Conservation (phyloP, 2,888 invertebrate species). For the Bellardia bayeri region DNA sequence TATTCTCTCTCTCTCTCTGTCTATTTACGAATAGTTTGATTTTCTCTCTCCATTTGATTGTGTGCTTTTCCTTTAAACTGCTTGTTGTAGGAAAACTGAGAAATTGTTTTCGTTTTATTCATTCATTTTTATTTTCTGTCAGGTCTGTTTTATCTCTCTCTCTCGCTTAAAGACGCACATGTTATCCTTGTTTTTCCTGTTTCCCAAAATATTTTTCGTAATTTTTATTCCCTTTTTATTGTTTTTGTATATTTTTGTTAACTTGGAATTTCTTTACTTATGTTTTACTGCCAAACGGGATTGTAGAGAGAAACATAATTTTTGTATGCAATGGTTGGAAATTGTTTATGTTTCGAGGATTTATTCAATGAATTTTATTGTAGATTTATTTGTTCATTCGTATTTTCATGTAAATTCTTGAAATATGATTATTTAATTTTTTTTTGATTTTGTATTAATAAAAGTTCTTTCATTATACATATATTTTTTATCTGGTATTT, state of each 20-base stretch:
- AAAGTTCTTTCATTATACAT: too few relatives aligned
- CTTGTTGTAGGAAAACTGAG: neutral
- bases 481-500: too few relatives aligned
- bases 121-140: slow-evolving; percentile 41
- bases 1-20: neutral
- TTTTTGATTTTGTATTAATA: too few relatives aligned
- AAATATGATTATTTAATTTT: too few relatives aligned
- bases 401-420: too few relatives aligned
- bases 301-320: neutral
- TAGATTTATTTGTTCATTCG: too few relatives aligned
- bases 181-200: slow-evolving; percentile 65
- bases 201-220: slow-evolving; percentile 23
- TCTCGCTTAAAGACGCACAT: slow-evolving; percentile 57
- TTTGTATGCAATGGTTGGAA: too few relatives aligned
- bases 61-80: slow-evolving; percentile 27
- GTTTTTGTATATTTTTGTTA: neutral
- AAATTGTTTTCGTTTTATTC: slow-evolving; percentile 26
- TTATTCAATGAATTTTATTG: too few relatives aligned
- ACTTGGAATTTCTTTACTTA: neutral
- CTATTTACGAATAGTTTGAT: neutral
- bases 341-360: too few relatives aligned
- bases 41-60: slow-evolving; percentile 19
- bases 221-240: slow-evolving; percentile 2
- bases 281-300: neutral
- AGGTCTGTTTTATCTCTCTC: neutral